Conservation (phyloP, 2,888 invertebrate species). For the Tuberolachnus salignus region DNA sequence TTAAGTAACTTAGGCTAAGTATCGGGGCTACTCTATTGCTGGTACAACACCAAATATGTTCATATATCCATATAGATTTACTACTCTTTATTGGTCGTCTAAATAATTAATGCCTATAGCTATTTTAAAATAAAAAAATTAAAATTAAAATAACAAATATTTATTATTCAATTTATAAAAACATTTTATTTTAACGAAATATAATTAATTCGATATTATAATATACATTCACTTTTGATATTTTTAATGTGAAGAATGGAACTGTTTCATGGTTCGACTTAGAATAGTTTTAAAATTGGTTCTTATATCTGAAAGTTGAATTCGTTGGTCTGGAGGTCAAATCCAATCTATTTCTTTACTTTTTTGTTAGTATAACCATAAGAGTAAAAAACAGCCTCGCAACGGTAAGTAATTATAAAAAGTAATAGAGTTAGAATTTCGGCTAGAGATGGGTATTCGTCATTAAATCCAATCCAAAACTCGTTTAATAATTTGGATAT, state of each 20-base stretch:
- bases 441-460: no score
- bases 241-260: not conserved
- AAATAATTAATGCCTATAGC: no score
- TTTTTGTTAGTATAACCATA: not conserved
- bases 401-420: conserved; percentile 59
- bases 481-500: no score
- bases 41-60: no score
- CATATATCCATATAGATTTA: no score
- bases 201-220: not conserved
- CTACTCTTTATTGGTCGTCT: no score
- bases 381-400: conserved; percentile 60
- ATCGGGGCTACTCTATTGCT: no score
- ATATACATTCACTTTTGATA: conserved; percentile 12
- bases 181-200: conserved; percentile 3
- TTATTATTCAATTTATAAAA: conserved; percentile 8
- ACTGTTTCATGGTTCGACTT: conserved; percentile 5
- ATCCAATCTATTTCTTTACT: not conserved
- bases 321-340: not conserved
- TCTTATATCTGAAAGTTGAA: conserved; percentile 12
- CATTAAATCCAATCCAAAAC: no score
- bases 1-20: no score
- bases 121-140: no score
- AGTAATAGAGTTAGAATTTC: no score
- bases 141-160: conserved; percentile 12
- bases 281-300: not conserved